Base-by-base conservation (phyloP, 1,140 invertebrate species). In the Copidosoma floridanum region DNA sequence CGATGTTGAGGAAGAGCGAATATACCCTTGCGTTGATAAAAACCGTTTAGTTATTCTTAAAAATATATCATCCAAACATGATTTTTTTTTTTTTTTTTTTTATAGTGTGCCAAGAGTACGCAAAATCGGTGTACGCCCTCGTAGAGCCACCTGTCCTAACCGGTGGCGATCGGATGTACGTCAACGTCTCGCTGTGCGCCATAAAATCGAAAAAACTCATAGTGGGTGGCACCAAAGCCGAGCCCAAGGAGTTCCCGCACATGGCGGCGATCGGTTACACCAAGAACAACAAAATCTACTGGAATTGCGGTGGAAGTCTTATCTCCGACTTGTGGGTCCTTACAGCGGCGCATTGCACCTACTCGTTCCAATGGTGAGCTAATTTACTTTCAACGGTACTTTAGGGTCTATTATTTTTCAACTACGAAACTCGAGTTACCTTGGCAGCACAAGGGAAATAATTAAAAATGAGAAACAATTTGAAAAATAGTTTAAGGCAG, bases 331-430 rank as follows among this genome's bases (percentile, higher is more conserved):
- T 59, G 46, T 82, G 72, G 35, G 76, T 84, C 0, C 53, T 84
- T 7, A 82, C 80, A 14, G 83, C 82, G 3, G 83, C 82, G 0
- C 82, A 84, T 59, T 84, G 83, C 56, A 71, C 71, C 2, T 64
- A 24, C 47, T 63, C 65, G 6, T 0, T 2, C 1, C n/a, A 71
- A 4, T 69, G 57, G 77, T 78, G 66, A 65, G 54, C 57, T 50
- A 46, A 41, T n/a, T 1, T 41, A 12, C 40, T 8, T n/a, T n/a
- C n/a, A n/a, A n/a, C n/a, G n/a, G n/a, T n/a, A n/a, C n/a, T n/a
- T n/a, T n/a, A n/a, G n/a, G n/a, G n/a, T n/a, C n/a, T n/a, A n/a
- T n/a, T n/a, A n/a, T n/a, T n/a, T n/a, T n/a, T n/a, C n/a, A n/a
- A n/a, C n/a, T n/a, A n/a, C n/a, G n/a, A n/a, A n/a, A n/a, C n/a